Base-by-base conservation (phyloP, 2,888 invertebrate species). In the Pollenia amentaria region DNA sequence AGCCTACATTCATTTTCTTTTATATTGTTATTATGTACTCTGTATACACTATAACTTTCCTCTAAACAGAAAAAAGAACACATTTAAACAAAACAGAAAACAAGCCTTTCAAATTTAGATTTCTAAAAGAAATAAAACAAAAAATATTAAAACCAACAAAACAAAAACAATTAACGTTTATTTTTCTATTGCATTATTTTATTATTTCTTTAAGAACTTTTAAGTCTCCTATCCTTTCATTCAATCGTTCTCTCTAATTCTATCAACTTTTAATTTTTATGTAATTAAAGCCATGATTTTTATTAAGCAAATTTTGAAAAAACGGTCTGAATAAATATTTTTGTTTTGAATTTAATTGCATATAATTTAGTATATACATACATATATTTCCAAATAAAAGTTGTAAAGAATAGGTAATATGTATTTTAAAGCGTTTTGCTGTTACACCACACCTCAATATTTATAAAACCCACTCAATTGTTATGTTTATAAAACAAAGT, bases 1-100 rank as follows among this genome's bases (percentile, higher is more conserved):
- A 97, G 97, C 96, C 92, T 93, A 93, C 90, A 91, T 90, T 91
- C 89, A 89, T 90, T 87, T 90, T 90, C 78, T 89, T 88, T 88
- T 89, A 89, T 88, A 87, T 80, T 84, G 84, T 87, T 87, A 84
- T 87, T 77, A 80, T 80, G 84, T 87, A 80, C 77, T 87, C 77
- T 77, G 67, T 77, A 84, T 76, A 87, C 84, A 87, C 72, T 76
- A 76, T 87, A 76, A 76, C 69, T 70, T 72, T 84, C 73, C 86
- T 83, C 75, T 65, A 76, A 79, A 83, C 55, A 57, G 73, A 80
- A 73, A 65, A 75, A 70, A 67, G 42, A 51, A 72, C 46, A 60
- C 57, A 44, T 57, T 67, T 44, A 53, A 72, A 85, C 62, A 67
- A 55, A 76, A 80, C 44, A 18, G 48, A 81, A 84, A 77, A 55